These are phyloP conservation scores for Drosophila nigrodunni DNA, from an alignment of 1,140 invertebrate genomes.

Conservation along the genomic window DNA sequence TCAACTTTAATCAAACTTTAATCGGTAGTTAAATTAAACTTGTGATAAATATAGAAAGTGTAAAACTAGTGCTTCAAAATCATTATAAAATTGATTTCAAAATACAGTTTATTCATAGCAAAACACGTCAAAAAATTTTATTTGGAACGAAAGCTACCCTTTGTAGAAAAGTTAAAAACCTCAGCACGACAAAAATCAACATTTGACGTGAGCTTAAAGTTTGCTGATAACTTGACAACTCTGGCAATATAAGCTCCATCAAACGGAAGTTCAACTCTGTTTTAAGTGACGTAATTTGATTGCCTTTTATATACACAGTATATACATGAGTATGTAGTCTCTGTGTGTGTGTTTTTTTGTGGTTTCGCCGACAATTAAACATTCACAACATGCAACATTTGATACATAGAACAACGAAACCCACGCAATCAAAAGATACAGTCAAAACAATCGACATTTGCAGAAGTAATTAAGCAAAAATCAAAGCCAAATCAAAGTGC, in stretches of 20 bases:
- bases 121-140: no score
- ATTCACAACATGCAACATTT: constrained; percentile 42
- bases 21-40: background rate
- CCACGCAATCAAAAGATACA: constrained; percentile 36
- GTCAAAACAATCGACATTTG: constrained; percentile 62
- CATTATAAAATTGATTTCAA: no score
- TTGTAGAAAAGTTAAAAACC: background rate
- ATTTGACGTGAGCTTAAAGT: background rate
- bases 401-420: constrained; percentile 27
- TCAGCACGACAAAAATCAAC: background rate
- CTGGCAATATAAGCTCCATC: background rate
- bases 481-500: constrained; percentile 82
- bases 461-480: constrained; percentile 79
- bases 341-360: background rate
- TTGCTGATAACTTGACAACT: background rate
- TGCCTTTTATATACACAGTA: background rate
- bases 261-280: background rate
- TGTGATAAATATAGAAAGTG: background rate
- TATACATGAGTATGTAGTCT: background rate
- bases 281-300: constrained; percentile 25
- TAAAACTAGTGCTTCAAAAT: no score
- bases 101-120: no score
- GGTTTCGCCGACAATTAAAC: constrained; percentile 23
- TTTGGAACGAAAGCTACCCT: background rate
- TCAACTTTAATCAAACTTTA: constrained; percentile 34